Conservation (phyloP, 2,113 vertebrate species). For the Solea senegalensis region DNA sequence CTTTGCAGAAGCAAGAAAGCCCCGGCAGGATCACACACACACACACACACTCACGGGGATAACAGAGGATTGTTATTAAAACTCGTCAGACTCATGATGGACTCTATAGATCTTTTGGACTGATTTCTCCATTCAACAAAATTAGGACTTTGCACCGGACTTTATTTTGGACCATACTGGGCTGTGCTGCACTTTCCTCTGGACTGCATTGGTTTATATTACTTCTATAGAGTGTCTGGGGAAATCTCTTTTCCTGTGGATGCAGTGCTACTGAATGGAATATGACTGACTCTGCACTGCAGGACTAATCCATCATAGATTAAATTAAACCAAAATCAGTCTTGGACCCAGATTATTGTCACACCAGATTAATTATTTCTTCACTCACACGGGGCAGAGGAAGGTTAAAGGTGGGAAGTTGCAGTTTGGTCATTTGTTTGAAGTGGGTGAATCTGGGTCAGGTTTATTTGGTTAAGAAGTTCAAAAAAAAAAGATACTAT, state of each 20-base stretch:
- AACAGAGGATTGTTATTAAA: conserved; percentile 24
- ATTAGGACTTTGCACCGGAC: conserved; percentile 32
- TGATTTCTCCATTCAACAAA: conserved; percentile 3
- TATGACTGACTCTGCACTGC: conserved; percentile 21
- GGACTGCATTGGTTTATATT: conserved; percentile 23
- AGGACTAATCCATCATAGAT: not conserved
- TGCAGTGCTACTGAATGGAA: conserved; percentile 36
- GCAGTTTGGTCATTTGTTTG: not conserved
- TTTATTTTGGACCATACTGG: conserved; percentile 44
- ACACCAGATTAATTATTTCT: conserved; percentile 33
- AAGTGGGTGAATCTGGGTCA: not conserved
- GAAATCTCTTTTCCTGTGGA: conserved; percentile 8
- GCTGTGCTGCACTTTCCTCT: conserved; percentile 27
- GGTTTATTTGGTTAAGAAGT: conserved; percentile 1
- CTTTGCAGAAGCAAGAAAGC: conserved; percentile 62
- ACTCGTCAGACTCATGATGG: conserved; percentile 29
- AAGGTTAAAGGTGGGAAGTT: not conserved
- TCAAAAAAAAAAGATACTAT: not conserved
- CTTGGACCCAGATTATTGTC: not conserved
- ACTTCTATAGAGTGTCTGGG: conserved; percentile 1
- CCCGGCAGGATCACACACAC: conserved; percentile 47
- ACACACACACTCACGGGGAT: too few relatives aligned
- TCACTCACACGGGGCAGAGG: not conserved
- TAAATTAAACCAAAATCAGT: conserved; percentile 1
- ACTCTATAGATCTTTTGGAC: conserved; percentile 37